Conservation (phyloP, 2,888 invertebrate species). For the Polydrusus pterygomalis region DNA sequence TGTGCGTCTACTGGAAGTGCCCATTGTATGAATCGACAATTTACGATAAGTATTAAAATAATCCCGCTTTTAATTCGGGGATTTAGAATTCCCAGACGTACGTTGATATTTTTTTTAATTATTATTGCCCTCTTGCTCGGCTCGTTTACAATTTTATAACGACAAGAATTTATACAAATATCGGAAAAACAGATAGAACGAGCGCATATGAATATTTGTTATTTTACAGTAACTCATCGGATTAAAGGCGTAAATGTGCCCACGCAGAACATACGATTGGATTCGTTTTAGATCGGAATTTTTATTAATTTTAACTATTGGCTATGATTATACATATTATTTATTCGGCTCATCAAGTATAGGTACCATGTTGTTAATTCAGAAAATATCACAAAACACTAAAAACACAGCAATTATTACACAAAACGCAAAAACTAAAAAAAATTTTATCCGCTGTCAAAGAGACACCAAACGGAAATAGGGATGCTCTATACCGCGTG, state of each 20-base stretch:
- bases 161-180: constrained; percentile 25
- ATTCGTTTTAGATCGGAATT: neutral
- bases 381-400: no score
- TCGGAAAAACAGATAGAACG: constrained; percentile 10
- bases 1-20: constrained; percentile 33
- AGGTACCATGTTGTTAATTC: no score
- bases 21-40: constrained; percentile 46
- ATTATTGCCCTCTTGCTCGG: constrained; percentile 14
- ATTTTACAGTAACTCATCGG: constrained; percentile 15
- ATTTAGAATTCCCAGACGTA: constrained; percentile 34
- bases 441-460: no score
- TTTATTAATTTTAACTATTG: constrained; percentile 15
- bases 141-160: constrained; percentile 12
- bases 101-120: constrained; percentile 33
- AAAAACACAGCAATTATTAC: no score
- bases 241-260: neutral
- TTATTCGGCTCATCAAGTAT: no score
- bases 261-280: neutral
- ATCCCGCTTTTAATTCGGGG: constrained; percentile 46
- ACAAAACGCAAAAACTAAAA: no score
- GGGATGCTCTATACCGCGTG: no score
- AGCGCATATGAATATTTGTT: neutral
- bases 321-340: no score
- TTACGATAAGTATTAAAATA: constrained; percentile 50
- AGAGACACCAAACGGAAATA: no score